Evolutionary conservation across 2,113 vertebrate genomes (phyloP).

Genomic region (Canis aureus): DNA sequence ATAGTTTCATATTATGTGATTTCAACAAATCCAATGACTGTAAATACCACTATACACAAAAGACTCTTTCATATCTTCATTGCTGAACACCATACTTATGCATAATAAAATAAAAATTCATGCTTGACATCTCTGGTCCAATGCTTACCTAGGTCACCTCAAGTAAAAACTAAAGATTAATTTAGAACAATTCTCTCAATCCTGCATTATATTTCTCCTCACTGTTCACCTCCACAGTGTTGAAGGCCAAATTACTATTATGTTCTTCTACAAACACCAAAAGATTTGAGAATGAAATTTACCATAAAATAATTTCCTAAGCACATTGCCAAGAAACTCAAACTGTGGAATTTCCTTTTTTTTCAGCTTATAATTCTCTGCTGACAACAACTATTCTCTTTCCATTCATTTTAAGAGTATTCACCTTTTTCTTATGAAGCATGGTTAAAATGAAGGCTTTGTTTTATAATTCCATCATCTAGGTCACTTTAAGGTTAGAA

Average conservation of each 20-base stretch:
- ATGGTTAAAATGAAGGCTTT: slow-evolving; percentile 26
- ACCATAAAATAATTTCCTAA: slow-evolving; percentile 39
- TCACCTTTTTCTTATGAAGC: background rate
- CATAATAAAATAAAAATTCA: background rate
- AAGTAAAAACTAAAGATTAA: slow-evolving; percentile 39
- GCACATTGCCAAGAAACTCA: background rate
- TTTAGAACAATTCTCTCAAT: background rate
- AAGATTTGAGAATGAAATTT: slow-evolving; percentile 11
- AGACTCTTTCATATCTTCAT: background rate
- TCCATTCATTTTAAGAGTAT: background rate
- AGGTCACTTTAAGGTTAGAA: background rate
- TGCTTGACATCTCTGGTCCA: background rate
- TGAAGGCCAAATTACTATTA: slow-evolving; percentile 18
- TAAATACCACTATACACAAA: background rate
- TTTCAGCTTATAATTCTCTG: background rate
- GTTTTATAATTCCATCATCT: slow-evolving; percentile 32
- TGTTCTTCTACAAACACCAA: slow-evolving; percentile 1
- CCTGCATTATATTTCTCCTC: background rate
- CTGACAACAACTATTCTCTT: background rate
- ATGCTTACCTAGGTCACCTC: background rate
- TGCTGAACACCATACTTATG: background rate
- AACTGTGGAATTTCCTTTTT: background rate
- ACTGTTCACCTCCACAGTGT: background rate
- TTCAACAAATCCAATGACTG: background rate
- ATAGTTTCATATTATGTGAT: background rate